Conservation (phyloP, 2,888 invertebrate species). For the Trachelus iudaicus region DNA sequence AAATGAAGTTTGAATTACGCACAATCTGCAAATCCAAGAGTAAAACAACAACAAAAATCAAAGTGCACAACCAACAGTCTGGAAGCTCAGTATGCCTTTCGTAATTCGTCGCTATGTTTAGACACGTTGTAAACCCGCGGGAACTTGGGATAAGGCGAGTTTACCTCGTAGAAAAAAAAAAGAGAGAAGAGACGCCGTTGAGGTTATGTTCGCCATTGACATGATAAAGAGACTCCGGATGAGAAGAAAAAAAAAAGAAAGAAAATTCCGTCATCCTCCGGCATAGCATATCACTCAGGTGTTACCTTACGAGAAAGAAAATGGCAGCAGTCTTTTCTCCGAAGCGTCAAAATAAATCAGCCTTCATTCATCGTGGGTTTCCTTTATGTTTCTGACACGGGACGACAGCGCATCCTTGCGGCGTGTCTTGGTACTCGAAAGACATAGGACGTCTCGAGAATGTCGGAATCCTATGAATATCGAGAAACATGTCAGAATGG, state of each 20-base stretch:
- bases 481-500: neutral
- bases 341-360: neutral
- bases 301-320: neutral
- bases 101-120: constrained; percentile 38
- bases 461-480: neutral
- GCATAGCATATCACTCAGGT: neutral
- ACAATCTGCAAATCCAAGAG: neutral
- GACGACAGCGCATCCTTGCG: neutral
- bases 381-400: neutral
- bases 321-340: neutral
- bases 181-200: neutral
- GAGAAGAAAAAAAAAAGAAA: neutral
- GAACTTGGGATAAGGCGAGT: constrained; percentile 37
- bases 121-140: constrained; percentile 28
- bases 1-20: neutral
- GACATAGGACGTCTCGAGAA: neutral
- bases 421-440: neutral
- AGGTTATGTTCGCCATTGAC: neutral
- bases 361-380: neutral
- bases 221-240: neutral
- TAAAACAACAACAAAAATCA: constrained; percentile 26
- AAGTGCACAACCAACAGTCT: constrained; percentile 13
- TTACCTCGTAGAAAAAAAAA: neutral
- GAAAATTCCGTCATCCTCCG: neutral
- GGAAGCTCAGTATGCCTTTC: constrained; percentile 6